These are phyloP conservation scores for Zaprionus nigranus DNA, from an alignment of 1,140 invertebrate species.

Conservation along the genomic window DNA sequence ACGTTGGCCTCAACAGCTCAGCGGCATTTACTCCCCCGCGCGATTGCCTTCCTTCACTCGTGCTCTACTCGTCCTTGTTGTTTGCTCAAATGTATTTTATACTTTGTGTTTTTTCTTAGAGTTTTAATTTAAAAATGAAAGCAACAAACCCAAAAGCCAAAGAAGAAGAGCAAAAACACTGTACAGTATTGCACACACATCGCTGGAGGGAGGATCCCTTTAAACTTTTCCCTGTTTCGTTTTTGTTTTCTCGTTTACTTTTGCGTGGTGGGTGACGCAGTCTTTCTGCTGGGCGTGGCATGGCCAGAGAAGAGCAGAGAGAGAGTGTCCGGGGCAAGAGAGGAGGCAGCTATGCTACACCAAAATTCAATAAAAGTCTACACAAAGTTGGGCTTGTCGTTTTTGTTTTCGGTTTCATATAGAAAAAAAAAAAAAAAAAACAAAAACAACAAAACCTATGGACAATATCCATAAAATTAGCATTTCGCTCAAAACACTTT, in stretches of 20 bases:
- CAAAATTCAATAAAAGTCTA: slow-evolving; percentile 66
- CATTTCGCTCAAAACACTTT: slow-evolving; percentile 61
- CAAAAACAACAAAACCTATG: slow-evolving; percentile 41
- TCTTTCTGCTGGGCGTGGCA: slow-evolving; percentile 3
- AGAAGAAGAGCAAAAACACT: slow-evolving; percentile 23
- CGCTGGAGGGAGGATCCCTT: slow-evolving; percentile 54
- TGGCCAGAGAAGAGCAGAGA: not conserved
- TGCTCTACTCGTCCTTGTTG: slow-evolving; percentile 20
- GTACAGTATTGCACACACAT: slow-evolving; percentile 23
- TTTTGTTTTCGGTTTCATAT: slow-evolving; percentile 46
- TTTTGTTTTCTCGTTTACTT: slow-evolving; percentile 50
- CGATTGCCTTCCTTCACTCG: not conserved
- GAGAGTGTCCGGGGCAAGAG: not conserved
- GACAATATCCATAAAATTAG: slow-evolving; percentile 65
- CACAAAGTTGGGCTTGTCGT: slow-evolving; percentile 52
- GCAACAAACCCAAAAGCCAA: slow-evolving; percentile 44
- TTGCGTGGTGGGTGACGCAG: slow-evolving; percentile 24
- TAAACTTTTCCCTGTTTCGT: slow-evolving; percentile 50
- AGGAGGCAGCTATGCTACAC: slow-evolving; percentile 21
- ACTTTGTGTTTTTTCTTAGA: slow-evolving; percentile 51
- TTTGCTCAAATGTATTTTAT: slow-evolving; percentile 49
- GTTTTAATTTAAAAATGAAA: slow-evolving; percentile 68
- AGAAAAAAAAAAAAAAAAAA: not conserved
- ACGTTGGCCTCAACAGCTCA: slow-evolving; percentile 29
- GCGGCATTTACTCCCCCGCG: not conserved